These are phyloP conservation scores for Drosophila paracracens DNA, from an alignment of 2,888 invertebrate species.

Conservation along the genomic window DNA sequence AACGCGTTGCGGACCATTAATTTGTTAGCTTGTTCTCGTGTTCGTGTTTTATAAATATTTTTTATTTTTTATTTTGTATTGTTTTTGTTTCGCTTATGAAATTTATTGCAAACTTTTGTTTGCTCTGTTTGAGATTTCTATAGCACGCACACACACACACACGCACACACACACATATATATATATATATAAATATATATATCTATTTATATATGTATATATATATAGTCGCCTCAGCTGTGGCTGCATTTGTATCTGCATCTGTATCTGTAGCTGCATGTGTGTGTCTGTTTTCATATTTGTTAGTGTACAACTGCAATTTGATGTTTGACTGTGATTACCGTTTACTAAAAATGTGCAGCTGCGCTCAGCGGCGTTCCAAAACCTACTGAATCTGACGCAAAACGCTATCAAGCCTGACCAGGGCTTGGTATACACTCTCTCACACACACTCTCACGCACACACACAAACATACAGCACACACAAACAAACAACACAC, in stretches of 20 bases:
- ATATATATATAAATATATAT: background rate
- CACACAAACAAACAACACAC: slow-evolving; percentile 10
- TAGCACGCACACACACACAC: slow-evolving; percentile 45
- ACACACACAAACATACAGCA: background rate
- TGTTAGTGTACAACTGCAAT: slow-evolving; percentile 34
- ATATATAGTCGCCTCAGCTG: slow-evolving; percentile 50
- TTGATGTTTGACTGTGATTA: slow-evolving; percentile 46
- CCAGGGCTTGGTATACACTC: slow-evolving; percentile 26
- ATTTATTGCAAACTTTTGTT: slow-evolving; percentile 53
- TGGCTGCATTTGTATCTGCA: slow-evolving; percentile 43
- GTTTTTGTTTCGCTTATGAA: slow-evolving; percentile 35
- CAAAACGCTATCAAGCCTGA: slow-evolving; percentile 28
- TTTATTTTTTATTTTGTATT: slow-evolving; percentile 12
- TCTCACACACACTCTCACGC: slow-evolving; percentile 14
- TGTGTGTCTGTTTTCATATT: slow-evolving; percentile 37
- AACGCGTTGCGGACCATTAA: slow-evolving; percentile 60
- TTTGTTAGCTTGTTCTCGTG: slow-evolving; percentile 34
- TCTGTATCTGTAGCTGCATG: slow-evolving; percentile 33
- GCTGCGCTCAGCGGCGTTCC: slow-evolving; percentile 82
- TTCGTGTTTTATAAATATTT: slow-evolving; percentile 7
- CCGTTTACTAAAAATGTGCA: slow-evolving; percentile 64
- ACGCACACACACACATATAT: slow-evolving; percentile 18
- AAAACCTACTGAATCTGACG: slow-evolving; percentile 76
- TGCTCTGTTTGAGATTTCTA: slow-evolving; percentile 54
- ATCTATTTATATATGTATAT: slow-evolving; percentile 17